phyloP scores from a whole-genome alignment of 2,888 invertebrate species.

The Galeopsomyia nigrocyanea region DNA sequence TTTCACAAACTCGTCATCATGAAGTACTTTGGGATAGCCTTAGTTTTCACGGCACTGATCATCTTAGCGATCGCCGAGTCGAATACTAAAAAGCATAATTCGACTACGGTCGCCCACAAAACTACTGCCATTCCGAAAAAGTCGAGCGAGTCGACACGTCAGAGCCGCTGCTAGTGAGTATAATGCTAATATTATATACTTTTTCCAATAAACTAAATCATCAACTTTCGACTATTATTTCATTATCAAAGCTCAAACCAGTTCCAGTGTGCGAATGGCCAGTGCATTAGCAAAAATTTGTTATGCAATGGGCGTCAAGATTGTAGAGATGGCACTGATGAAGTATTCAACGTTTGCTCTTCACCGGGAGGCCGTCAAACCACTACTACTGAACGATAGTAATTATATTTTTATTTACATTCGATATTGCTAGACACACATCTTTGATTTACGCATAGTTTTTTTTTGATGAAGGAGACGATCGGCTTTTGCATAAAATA shows the following conservation, averaged over 20 bases:
- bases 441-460: neutral
- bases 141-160: neutral
- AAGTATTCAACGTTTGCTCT: constrained; percentile 6
- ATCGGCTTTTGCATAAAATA: neutral
- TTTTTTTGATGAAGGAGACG: neutral
- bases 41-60: neutral
- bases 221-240: neutral
- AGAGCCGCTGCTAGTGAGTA: constrained; percentile 26
- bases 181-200: neutral
- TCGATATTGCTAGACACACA: too few relatives aligned
- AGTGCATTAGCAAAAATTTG: constrained; percentile 17
- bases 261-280: constrained; percentile 26
- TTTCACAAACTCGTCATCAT: neutral
- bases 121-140: too few relatives aligned
- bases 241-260: neutral
- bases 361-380: neutral
- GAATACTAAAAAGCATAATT: too few relatives aligned
- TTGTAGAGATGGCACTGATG: constrained; percentile 37
- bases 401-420: too few relatives aligned
- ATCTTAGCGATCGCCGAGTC: neutral
- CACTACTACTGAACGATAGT: constrained; percentile 6
- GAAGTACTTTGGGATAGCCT: neutral
- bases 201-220: neutral
- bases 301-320: constrained; percentile 27
- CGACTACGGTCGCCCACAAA: too few relatives aligned